Evolutionary conservation across 2,888 invertebrate species (phyloP), one percentile per base, ranked within the genome.

Genomic region (Microctonus brassicae): DNA sequence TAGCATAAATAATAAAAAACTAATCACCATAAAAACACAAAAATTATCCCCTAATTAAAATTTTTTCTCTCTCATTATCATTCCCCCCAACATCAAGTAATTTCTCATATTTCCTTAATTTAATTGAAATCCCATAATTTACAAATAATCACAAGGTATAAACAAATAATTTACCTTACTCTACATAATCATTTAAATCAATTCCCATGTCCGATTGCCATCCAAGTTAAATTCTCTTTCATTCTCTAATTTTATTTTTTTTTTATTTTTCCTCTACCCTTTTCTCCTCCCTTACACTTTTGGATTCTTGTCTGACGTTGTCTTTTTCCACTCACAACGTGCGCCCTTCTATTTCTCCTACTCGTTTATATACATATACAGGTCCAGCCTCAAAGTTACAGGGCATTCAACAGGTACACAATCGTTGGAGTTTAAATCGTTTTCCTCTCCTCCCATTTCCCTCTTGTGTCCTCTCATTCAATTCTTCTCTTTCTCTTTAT

Each of bases 371-470:
- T n/a, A 52, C 52, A 70, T 60, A 64, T n/a, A 52, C 52, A 58
- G 58, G 67, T 52, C 55, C 52, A 63, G 67, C 53, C 17, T 47
- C 9, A 39, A 22, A 57, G 67, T 55, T 55, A 29, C 63, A 67
- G n/a, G 57, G 39, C 67, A 72, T 72, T 72, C 72, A 72, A 72
- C 72, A 72, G 72, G 72, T 72, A 67, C 57, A 72, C 67, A 67
- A 67, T 39, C 63, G 67, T 67, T 42, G 57, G 67, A 72, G 67
- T 72, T 63, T 67, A 72, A 72, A 62, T 52, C 65, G 36, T 53
- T 61, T 61, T 33, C 55, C 53, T 20, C n/a, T n/a, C n/a, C n/a
- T n/a, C n/a, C n/a, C n/a, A n/a, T n/a, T n/a, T 17, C 58, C 33
- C 33, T 33, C 58, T 53, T 47, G 42, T 47, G 42, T 47, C 22